Base-by-base conservation (phyloP, 2,113 vertebrate species). In the Recurvirostra avosetta region DNA sequence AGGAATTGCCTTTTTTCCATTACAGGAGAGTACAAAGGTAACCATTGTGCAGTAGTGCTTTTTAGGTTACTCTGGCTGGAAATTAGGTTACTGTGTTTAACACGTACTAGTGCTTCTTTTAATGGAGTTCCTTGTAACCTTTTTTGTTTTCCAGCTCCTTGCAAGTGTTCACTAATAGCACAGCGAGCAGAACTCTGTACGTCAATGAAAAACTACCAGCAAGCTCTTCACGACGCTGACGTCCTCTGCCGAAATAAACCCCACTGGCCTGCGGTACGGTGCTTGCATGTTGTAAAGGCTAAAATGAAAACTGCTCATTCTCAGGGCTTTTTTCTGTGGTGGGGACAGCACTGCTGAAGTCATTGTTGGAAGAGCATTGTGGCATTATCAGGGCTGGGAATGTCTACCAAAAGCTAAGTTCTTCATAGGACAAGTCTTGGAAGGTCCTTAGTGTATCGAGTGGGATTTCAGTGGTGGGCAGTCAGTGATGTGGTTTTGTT, bases 121-220 rank as follows among this genome's bases (percentile, higher is more conserved):
- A 81, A 66, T 50, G 36, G 47, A 50, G 23, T 47, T 94, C 47
- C 52, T 75, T 53, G 32, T 55, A 49, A 96, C 30, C 22, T 40
- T 63, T 89, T 90, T 84, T 97, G 71, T 96, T 72, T 97, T 96
- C 71, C 97, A 99, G 99, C 90, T 94, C 98, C 99, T 82, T 98
- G 98, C 96, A 97, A 98, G 87, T 98, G 97, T 97, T 96, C 97
- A 2, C 94, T 99, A 40, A 88, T 99, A 97, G 97, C 97, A 76
- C 98, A 99, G 67, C 97, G 98, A 74, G 98, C 99, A 22, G 98
- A 99, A 41, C 89, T 99, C 63, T 97, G 98, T 97, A 97, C 98
- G 45, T 97, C 97, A 78, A 98, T 99, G 98, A 98, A 98, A 55
- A 99, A 98, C 97, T 99, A 98, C 89, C 97, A 98, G 58, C 98